These are phyloP conservation scores for Cyclargus thomasi DNA, from an alignment of 1,140 invertebrate genomes.

Conservation along the genomic window DNA sequence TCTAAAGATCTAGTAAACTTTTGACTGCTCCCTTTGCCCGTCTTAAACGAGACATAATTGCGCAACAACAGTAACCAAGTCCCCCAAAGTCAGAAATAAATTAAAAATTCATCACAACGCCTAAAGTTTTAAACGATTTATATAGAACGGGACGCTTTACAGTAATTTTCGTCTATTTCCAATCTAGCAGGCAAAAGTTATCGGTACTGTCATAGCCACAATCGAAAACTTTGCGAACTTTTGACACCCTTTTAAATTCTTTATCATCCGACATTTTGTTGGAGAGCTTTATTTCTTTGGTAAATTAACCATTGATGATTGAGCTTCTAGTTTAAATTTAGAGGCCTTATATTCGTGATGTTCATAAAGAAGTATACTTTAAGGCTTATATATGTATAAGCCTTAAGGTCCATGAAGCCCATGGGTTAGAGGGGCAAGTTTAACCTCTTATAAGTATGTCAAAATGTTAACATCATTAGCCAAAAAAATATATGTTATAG, in stretches of 20 bases:
- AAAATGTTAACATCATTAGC: too few relatives aligned
- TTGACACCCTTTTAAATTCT: slow-evolving; percentile 21
- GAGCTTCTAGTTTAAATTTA: neutral
- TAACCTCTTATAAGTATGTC: too few relatives aligned
- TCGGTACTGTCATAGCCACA: slow-evolving; percentile 20
- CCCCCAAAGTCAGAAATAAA: neutral
- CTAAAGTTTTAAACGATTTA: slow-evolving; percentile 4
- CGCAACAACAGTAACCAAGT: neutral
- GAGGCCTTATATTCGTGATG: neutral
- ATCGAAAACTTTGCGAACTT: slow-evolving; percentile 19
- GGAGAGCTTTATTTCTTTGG: slow-evolving; percentile 3
- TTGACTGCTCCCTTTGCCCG: neutral
- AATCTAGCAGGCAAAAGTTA: slow-evolving; percentile 18
- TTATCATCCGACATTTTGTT: slow-evolving; percentile 18
- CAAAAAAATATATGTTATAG: too few relatives aligned
- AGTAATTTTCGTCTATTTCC: slow-evolving; percentile 17
- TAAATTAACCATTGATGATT: slow-evolving; percentile 22
- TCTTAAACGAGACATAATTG: neutral
- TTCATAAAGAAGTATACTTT: too few relatives aligned
- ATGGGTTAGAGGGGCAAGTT: too few relatives aligned
- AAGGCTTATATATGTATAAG: too few relatives aligned
- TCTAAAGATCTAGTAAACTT: too few relatives aligned
- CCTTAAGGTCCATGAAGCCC: too few relatives aligned
- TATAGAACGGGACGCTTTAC: slow-evolving; percentile 3
- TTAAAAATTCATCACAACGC: slow-evolving; percentile 4